Evolutionary conservation across 2,888 invertebrate genomes (phyloP), one percentile per base, ranked within the genome.

Genomic region (Drosophila kanekoi): DNA sequence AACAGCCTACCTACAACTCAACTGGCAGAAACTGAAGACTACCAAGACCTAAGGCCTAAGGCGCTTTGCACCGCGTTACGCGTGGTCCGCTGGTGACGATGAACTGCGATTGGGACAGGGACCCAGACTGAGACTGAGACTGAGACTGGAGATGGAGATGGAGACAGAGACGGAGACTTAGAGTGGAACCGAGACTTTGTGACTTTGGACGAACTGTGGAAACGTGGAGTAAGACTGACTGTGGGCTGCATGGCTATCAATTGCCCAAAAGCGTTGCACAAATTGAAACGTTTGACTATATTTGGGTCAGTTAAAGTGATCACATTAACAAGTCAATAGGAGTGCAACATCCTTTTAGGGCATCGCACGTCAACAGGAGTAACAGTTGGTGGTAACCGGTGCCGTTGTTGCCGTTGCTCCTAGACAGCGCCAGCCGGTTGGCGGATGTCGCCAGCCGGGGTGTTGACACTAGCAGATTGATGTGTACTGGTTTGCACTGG

Each of bases 261-360:
- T 89, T 86, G 89, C 87, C 86, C 86, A 87, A 87, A 87, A 89
- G 82, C 89, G 89, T 74, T 80, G 82, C 86, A 90, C 91, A 90
- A 90, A 90, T 90, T 90, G 90, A 90, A 90, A 90, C 90, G 90
- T 90, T 90, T 90, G 91, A 87, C 90, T 90, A 90, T 90, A 90
- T 90, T 90, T 90, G 91, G 90, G 89, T 74, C 86, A 90, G 81
- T 72, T 82, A 89, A 89, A 90, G 90, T 90, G 90, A 90, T 89
- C 91, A 89, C 91, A 90, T 90, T 90, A 90, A 89, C 86, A 87
- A 87, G 89, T 87, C 86, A 87, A 89, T 89, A 85, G 91, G 89
- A 90, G 89, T 89, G 86, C 90, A 87, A 82, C 72, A 77, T 90
- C 89, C 91, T 90, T 90, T 90, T 86, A 90, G 88, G 89, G 89